These are phyloP conservation scores for Diorhabda elongata DNA, from an alignment of 1,140 invertebrate genomes.

Conservation along the genomic window DNA sequence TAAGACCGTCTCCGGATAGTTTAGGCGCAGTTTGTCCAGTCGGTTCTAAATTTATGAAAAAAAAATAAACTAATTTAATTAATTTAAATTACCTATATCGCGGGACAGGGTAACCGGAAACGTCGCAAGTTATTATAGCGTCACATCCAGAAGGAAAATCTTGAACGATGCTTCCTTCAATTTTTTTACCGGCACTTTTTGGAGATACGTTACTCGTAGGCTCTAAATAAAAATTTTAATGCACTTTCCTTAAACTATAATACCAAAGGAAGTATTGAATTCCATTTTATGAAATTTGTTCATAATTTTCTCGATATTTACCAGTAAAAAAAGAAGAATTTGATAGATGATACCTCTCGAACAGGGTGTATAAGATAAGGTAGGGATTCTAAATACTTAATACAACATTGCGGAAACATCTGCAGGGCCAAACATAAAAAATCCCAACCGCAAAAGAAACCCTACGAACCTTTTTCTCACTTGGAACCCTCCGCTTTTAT, in stretches of 20 bases:
- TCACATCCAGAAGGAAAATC: constrained; percentile 26
- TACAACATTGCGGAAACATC: no score
- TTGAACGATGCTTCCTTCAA: constrained; percentile 58
- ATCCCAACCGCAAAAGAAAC: no score
- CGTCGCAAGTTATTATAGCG: constrained; percentile 54
- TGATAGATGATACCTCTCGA: no score
- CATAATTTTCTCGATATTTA: not conserved
- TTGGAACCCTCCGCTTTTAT: no score
- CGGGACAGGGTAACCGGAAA: constrained; percentile 57
- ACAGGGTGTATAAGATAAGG: no score
- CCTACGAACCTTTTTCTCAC: no score
- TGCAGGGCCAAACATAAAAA: no score
- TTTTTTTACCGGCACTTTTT: constrained; percentile 58
- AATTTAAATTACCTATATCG: constrained; percentile 52
- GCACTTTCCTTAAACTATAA: no score
- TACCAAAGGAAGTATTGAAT: not conserved
- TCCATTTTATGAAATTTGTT: not conserved
- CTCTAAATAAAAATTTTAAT: constrained; percentile 48
- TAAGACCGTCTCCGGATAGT: constrained; percentile 57
- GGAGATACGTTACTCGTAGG: constrained; percentile 64
- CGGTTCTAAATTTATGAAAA: constrained; percentile 51
- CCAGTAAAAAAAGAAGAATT: not conserved
- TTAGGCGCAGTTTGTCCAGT: constrained; percentile 59
- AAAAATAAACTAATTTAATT: not conserved
- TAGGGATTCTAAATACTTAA: no score